Evolutionary conservation across 1,140 invertebrate genomes (phyloP).

Genomic region (Nylanderia fulva): DNA sequence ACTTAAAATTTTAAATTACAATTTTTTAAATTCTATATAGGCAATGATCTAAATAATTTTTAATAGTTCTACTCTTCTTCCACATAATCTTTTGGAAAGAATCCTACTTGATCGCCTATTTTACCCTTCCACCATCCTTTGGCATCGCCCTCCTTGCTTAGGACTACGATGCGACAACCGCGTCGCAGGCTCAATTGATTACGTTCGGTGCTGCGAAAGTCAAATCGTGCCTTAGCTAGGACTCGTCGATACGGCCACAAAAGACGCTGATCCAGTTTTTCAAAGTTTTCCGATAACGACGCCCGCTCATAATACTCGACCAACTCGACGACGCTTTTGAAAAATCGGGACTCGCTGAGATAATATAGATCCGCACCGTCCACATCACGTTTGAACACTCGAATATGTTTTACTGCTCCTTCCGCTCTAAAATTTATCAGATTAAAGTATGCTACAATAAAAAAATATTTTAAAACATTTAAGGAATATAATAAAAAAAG

Average conservation of each 20-base stretch:
- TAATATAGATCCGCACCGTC: conserved; percentile 89
- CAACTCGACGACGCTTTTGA: conserved; percentile 95
- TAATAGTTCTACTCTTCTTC: conserved; percentile 82
- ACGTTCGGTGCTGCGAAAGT: conserved; percentile 90
- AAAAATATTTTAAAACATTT: not conserved
- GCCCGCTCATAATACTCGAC: conserved; percentile 96
- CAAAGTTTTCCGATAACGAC: conserved; percentile 96
- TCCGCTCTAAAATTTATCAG: conserved; percentile 88
- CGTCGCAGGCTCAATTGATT: conserved; percentile 92
- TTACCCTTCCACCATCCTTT: conserved; percentile 94
- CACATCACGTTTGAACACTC: conserved; percentile 90
- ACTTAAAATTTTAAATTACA: not conserved
- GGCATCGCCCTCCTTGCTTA: conserved; percentile 92
- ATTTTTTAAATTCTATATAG: conserved; percentile 12
- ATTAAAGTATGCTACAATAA: not conserved
- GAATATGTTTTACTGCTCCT: conserved; percentile 96
- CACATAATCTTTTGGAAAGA: conserved; percentile 89
- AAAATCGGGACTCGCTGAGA: conserved; percentile 95
- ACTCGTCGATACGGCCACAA: conserved; percentile 92
- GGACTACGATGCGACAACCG: conserved; percentile 92
- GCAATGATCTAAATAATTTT: conserved; percentile 25
- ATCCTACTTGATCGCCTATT: conserved; percentile 88
- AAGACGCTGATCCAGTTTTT: conserved; percentile 91
- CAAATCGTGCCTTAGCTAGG: conserved; percentile 91
- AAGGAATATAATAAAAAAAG: not conserved